Percentiles rank a stretch among this genome's conserved stretches.
Conservation (phyloP, 2,113 vertebrate genomes). For the Acanthochromis polyacanthus region DNA sequence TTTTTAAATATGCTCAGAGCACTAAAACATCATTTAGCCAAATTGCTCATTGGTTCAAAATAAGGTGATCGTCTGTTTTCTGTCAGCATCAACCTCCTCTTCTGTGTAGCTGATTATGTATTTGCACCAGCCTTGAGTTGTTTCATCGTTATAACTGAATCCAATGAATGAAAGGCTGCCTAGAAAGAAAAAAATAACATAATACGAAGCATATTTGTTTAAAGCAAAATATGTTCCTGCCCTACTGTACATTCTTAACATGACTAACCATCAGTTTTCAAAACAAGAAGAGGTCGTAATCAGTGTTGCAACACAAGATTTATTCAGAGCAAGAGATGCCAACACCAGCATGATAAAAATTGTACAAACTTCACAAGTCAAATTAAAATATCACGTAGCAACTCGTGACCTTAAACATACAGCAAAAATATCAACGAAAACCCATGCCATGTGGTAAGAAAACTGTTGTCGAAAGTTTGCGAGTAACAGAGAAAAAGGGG, state of each 20-base stretch:
- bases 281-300: slow-evolving; percentile 1
- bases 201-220: not conserved
- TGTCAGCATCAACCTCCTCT: too few relatives aligned
- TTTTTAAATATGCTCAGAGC: too few relatives aligned
- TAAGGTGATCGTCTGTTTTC: too few relatives aligned
- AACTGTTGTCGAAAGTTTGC: slow-evolving; percentile 87
- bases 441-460: slow-evolving; percentile 98
- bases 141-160: too few relatives aligned
- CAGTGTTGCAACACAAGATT: slow-evolving; percentile 93
- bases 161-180: too few relatives aligned
- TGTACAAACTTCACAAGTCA: slow-evolving; percentile 99
- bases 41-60: too few relatives aligned
- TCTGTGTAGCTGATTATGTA: too few relatives aligned
- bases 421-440: slow-evolving; percentile 98
- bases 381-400: slow-evolving; percentile 97
- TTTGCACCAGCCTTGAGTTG: too few relatives aligned
- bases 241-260: not conserved
- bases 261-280: not conserved
- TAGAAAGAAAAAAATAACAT: too few relatives aligned
- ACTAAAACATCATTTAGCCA: too few relatives aligned
- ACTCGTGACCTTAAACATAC: slow-evolving; percentile 98
- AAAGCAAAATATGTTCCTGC: not conserved
- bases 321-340: slow-evolving; percentile 99
- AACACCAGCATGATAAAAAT: slow-evolving; percentile 99
- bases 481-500: slow-evolving; percentile 66